Percentiles rank a stretch among this genome's conserved stretches.
Evolutionary conservation across 2,113 vertebrate genomes (phyloP).

Genomic region (Bettongia penicillata): DNA sequence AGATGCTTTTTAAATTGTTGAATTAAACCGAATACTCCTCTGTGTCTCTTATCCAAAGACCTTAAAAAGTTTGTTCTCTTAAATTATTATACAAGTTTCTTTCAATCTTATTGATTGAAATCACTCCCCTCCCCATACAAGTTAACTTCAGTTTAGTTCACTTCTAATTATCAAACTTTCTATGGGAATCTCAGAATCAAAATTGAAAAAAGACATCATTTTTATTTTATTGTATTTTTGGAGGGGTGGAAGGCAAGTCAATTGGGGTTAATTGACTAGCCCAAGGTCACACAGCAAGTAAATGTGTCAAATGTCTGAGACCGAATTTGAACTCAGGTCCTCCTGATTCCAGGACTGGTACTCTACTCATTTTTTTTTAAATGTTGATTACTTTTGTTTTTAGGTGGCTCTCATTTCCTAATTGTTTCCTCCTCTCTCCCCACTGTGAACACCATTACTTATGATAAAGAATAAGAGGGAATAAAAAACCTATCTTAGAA

Average conservation of each 20-base stretch:
- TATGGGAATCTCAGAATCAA: not conserved
- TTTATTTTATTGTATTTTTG: too few relatives aligned
- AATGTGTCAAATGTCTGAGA: too few relatives aligned
- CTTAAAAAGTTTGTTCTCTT: conserved; percentile 28
- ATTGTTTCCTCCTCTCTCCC: not conserved
- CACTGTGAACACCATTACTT: not conserved
- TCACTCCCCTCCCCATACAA: not conserved
- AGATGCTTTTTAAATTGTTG: not conserved
- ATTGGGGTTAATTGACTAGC: too few relatives aligned
- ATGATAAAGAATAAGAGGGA: not conserved
- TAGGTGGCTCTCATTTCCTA: not conserved
- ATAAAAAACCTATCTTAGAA: not conserved
- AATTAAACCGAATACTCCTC: not conserved
- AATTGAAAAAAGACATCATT: not conserved
- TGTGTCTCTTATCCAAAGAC: not conserved
- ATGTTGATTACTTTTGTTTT: not conserved
- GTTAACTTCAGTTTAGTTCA: not conserved
- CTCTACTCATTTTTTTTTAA: not conserved
- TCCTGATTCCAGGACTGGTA: too few relatives aligned
- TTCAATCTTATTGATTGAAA: conserved; percentile 12
- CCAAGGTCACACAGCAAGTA: too few relatives aligned
- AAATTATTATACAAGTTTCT: not conserved
- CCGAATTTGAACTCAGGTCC: too few relatives aligned
- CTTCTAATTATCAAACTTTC: not conserved
- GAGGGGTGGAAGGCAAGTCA: too few relatives aligned